phyloP scores from a whole-genome alignment of 1,140 invertebrate genomes.

The Drosophila nasuta region DNA sequence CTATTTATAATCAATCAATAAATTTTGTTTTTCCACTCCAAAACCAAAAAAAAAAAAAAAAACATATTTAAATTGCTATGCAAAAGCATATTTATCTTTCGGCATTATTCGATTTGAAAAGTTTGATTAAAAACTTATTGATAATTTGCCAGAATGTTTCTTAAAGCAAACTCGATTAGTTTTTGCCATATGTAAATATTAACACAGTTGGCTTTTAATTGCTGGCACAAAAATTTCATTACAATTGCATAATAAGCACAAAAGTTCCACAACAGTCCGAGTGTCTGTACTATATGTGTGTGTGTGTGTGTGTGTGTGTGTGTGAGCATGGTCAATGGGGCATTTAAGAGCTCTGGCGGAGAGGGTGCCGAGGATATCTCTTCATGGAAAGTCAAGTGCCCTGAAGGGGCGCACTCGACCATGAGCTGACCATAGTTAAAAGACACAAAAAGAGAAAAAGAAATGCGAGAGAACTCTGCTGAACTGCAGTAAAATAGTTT shows the following conservation, averaged over 20 bases:
- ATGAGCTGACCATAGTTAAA: not conserved
- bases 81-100: too few relatives aligned
- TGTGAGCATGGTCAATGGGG: not conserved
- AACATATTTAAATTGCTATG: too few relatives aligned
- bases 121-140: too few relatives aligned
- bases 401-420: not conserved
- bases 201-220: not conserved
- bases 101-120: too few relatives aligned
- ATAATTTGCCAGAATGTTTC: too few relatives aligned
- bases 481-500: conserved; percentile 37
- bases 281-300: not conserved
- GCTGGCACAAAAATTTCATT: not conserved
- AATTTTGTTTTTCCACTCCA: too few relatives aligned
- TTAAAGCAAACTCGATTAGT: conserved; percentile 1
- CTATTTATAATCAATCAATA: too few relatives aligned
- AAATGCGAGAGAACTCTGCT: conserved; percentile 14
- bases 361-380: not conserved
- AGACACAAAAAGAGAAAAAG: not conserved
- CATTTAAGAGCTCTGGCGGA: too few relatives aligned
- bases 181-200: not conserved
- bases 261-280: not conserved
- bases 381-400: not conserved
- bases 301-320: conserved; percentile 2
- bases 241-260: not conserved
- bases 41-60: too few relatives aligned